phyloP scores from a whole-genome alignment of 2,113 vertebrate species.

The Menidia beryllina region DNA sequence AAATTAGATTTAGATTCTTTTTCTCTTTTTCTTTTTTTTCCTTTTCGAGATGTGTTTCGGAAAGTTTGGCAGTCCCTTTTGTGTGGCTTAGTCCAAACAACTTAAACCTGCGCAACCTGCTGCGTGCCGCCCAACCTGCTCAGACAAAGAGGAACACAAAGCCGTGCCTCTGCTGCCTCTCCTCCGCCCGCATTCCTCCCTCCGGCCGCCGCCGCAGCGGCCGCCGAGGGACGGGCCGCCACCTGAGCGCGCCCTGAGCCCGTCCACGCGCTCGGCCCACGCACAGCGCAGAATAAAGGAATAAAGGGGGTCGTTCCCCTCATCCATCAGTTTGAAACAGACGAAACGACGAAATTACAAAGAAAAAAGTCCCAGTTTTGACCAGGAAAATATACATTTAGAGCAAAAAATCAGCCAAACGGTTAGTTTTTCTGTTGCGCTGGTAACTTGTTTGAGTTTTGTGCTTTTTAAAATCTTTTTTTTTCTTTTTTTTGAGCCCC shows the following conservation, averaged over 20 bases:
- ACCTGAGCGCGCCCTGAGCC: slow-evolving; percentile 69
- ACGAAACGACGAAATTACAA: background rate
- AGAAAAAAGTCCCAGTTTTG: background rate
- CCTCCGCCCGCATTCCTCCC: slow-evolving; percentile 45
- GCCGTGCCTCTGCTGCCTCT: slow-evolving; percentile 47
- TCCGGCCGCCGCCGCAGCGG: slow-evolving; percentile 52
- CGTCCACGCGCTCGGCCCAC: slow-evolving; percentile 52
- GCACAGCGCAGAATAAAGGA: slow-evolving; percentile 28
- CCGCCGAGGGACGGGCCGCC: slow-evolving; percentile 64
- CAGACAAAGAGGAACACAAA: slow-evolving; percentile 39
- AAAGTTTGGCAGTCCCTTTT: too few relatives aligned
- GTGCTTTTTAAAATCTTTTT: background rate
- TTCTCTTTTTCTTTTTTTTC: too few relatives aligned
- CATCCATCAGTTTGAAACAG: slow-evolving; percentile 61
- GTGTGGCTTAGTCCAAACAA: slow-evolving; percentile 6
- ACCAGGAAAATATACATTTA: background rate
- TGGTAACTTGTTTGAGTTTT: background rate
- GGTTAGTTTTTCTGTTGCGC: slow-evolving; percentile 6
- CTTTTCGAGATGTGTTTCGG: too few relatives aligned
- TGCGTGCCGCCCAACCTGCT: background rate
- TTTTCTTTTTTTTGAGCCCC: too few relatives aligned
- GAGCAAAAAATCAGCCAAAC: background rate
- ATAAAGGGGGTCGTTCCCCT: slow-evolving; percentile 29
- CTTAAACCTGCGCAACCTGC: slow-evolving; percentile 11
- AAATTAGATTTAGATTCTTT: slow-evolving; percentile 30